Percentiles rank a stretch among this genome's conserved stretches.
Evolutionary conservation across 2,888 invertebrate species (phyloP).

Genomic region (Disparrhopalites patrizii): DNA sequence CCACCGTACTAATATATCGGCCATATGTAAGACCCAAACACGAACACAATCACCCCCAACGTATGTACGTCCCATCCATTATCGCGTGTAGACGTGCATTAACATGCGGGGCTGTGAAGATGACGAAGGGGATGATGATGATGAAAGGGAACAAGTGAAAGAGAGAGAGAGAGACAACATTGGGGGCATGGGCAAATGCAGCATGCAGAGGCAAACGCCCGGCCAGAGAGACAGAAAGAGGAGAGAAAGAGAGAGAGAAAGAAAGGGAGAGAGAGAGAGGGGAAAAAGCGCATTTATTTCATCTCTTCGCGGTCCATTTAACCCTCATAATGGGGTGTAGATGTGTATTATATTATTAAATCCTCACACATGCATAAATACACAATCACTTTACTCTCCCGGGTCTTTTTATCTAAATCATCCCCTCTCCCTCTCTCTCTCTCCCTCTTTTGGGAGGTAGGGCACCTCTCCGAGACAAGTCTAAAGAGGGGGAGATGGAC

Average conservation of each 20-base stretch:
- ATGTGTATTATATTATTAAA: slow-evolving; percentile 26
- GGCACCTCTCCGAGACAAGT: no score
- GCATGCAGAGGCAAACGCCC: not conserved
- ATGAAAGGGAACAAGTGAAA: no score
- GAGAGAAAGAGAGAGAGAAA: not conserved
- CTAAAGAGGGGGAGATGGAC: no score
- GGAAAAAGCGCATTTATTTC: slow-evolving; percentile 33
- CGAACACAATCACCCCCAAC: no score
- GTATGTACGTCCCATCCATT: no score
- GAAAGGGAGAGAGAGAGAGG: not conserved
- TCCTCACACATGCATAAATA: slow-evolving; percentile 12
- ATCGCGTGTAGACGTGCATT: no score
- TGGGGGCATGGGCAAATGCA: no score
- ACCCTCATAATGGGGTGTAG: slow-evolving; percentile 39
- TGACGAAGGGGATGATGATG: no score
- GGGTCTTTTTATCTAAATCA: slow-evolving; percentile 26
- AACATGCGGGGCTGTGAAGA: no score
- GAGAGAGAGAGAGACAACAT: no score
- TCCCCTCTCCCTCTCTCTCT: not conserved
- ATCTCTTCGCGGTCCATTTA: slow-evolving; percentile 44
- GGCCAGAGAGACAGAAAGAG: not conserved
- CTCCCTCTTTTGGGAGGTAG: not conserved
- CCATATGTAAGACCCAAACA: not conserved
- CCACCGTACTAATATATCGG: no score
- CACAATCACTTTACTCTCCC: slow-evolving; percentile 24